A percentile compares a stretch with the other conserved stretches of the same genome.
These are phyloP conservation scores for Acipenser oxyrinchus DNA, from an alignment of 2,797 vertebrate genomes.

Conservation along the genomic window DNA sequence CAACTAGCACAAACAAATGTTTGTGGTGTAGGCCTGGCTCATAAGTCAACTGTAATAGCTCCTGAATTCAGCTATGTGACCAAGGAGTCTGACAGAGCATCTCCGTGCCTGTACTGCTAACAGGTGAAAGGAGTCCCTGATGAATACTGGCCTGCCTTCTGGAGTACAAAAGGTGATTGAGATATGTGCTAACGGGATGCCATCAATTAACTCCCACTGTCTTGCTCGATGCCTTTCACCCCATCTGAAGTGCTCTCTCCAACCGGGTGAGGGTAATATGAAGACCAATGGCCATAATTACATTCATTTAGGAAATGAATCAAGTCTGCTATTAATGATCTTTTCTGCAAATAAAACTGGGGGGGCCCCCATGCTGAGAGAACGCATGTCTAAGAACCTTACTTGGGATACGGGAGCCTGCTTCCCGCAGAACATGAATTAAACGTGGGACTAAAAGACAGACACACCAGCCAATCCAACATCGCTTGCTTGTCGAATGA, in stretches of 20 bases:
- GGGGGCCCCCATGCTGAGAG: too few species aligned
- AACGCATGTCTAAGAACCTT: too few species aligned
- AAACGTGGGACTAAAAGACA: too few species aligned
- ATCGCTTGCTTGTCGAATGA: too few species aligned
- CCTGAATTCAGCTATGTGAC: constrained; percentile 14
- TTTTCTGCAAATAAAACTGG: background rate
- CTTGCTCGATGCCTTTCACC: constrained; percentile 6
- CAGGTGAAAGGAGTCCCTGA: constrained; percentile 7
- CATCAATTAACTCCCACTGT: constrained; percentile 14
- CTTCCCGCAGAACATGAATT: too few species aligned
- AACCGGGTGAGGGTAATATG: constrained; percentile 8
- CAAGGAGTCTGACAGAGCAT: constrained; percentile 13
- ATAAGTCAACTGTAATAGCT: constrained; percentile 25
- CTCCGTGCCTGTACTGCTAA: constrained; percentile 21
- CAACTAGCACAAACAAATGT: constrained; percentile 20
- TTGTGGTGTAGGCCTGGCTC: constrained; percentile 15
- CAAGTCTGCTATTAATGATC: background rate
- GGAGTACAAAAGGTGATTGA: constrained; percentile 9
- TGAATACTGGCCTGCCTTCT: constrained; percentile 7
- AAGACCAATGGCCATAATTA: constrained; percentile 10
- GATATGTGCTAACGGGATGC: constrained; percentile 7
- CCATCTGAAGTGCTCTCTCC: constrained; percentile 5
- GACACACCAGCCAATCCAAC: too few species aligned
- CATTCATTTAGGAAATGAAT: constrained; percentile 5
- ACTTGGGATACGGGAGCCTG: too few species aligned